Conservation (phyloP, 2,797 vertebrate species). For the Pagetopsis macropterus region DNA sequence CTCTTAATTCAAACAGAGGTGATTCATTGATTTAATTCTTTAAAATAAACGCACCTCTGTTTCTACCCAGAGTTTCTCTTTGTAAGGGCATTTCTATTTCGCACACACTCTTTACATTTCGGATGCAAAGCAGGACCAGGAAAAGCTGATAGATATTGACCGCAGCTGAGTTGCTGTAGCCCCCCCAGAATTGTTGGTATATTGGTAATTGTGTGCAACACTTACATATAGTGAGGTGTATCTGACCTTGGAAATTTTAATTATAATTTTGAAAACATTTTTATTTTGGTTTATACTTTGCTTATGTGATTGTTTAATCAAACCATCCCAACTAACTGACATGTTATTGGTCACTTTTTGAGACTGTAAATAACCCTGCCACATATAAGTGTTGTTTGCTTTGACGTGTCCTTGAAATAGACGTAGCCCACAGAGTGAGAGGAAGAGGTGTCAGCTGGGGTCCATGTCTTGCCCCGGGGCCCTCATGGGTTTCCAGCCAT, state of each 20-base stretch:
- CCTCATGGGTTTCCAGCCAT: neutral
- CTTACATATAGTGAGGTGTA: neutral
- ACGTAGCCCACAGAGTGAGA: neutral
- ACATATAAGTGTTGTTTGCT: neutral
- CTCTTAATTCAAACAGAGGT: no score
- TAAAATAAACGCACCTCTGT: no score
- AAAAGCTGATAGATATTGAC: no score
- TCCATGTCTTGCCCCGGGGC: neutral
- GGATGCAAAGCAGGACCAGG: no score
- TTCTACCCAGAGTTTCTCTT: no score
- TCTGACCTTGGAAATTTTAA: neutral
- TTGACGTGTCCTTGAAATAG: conserved; percentile 1
- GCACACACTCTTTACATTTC: no score
- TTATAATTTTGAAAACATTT: neutral
- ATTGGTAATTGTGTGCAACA: neutral
- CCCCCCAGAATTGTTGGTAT: no score
- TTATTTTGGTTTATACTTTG: neutral
- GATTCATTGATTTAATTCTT: no score
- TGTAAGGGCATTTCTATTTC: no score
- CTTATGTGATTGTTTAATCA: neutral
- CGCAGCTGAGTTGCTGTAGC: no score
- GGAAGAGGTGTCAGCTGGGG: neutral
- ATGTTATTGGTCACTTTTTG: neutral
- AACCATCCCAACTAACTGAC: neutral
- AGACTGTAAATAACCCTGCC: neutral